A percentile compares a stretch with the other conserved stretches of the same genome.
phyloP scores from a whole-genome alignment of 2,797 vertebrate species.

The Manis javanica region DNA sequence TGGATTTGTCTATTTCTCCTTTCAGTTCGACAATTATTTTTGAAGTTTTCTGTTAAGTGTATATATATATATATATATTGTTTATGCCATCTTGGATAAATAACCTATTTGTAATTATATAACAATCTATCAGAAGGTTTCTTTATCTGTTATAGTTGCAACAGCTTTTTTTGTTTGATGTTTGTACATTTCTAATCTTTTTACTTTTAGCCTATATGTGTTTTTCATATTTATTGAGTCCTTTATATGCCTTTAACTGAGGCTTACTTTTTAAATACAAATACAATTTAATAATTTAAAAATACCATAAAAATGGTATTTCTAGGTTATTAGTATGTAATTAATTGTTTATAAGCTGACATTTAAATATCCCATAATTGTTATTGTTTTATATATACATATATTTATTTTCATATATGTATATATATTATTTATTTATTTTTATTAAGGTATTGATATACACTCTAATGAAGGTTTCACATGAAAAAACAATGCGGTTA shows the following conservation, averaged over 20 bases:
- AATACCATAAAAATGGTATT: no score
- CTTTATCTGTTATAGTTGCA: background rate
- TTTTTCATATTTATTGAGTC: background rate
- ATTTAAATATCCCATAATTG: no score
- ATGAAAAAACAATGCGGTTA: no score
- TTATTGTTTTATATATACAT: no score
- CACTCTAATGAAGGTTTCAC: no score
- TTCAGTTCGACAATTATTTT: background rate
- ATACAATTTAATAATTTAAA: no score
- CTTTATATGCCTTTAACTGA: background rate
- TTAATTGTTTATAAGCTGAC: no score
- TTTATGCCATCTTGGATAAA: background rate
- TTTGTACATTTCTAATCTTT: background rate
- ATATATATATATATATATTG: background rate
- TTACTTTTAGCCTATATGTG: no score
- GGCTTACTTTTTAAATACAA: background rate
- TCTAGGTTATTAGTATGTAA: no score
- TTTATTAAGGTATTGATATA: no score
- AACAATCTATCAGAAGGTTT: background rate
- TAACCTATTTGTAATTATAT: background rate
- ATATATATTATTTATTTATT: no score
- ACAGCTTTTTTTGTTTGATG: background rate
- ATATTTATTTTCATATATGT: no score
- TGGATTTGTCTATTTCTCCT: background rate
- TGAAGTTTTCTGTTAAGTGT: background rate